These are phyloP conservation scores for Crypturellus tataupa DNA, from an alignment of 2,797 vertebrate species.

Conservation along the genomic window DNA sequence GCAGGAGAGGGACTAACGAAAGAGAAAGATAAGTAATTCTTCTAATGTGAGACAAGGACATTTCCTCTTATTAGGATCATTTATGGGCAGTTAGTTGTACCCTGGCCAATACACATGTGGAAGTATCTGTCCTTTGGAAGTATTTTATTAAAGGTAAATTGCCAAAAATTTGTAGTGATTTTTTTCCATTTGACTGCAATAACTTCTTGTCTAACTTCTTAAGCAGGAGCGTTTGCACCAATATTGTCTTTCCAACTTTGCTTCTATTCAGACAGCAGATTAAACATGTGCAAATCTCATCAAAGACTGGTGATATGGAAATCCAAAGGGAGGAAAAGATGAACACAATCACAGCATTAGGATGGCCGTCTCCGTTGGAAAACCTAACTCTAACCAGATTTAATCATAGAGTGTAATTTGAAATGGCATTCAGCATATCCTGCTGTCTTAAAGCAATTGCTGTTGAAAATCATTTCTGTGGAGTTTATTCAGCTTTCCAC, in stretches of 20 bases:
- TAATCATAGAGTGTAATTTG: constrained; percentile 14
- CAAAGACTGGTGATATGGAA: constrained; percentile 3
- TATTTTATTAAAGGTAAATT: background rate
- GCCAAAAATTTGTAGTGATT: background rate
- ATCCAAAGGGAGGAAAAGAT: constrained; percentile 7
- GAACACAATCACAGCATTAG: constrained; percentile 18
- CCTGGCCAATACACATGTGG: background rate
- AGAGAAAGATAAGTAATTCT: background rate
- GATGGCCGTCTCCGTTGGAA: constrained; percentile 1
- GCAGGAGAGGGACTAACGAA: background rate
- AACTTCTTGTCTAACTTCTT: background rate
- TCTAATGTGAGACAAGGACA: background rate
- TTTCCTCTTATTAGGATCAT: background rate
- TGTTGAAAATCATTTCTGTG: background rate
- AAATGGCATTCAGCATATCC: background rate
- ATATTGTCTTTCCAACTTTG: background rate
- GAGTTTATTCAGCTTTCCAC: background rate
- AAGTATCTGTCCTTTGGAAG: background rate
- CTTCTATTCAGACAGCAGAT: background rate
- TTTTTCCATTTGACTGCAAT: background rate
- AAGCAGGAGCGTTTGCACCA: background rate
- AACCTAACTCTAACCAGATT: constrained; percentile 19
- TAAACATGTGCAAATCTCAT: constrained; percentile 17
- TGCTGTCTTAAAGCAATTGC: background rate
- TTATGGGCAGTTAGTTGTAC: background rate